Percentiles rank a stretch among this genome's conserved stretches.
Evolutionary conservation across 2,888 invertebrate species (phyloP).

Genomic region (Melanophora roralis): DNA sequence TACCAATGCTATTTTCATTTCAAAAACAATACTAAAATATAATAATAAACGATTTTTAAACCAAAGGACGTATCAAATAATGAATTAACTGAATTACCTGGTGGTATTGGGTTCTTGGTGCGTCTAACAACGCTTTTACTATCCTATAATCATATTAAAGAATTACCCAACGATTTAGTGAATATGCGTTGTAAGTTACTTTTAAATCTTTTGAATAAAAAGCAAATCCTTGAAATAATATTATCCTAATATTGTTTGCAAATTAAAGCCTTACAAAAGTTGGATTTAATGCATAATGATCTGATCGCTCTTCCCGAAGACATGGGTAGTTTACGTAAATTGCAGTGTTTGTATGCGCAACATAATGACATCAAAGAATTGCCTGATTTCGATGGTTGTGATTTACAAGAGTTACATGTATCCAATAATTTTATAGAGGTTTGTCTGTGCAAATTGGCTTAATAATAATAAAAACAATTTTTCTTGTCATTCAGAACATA

Average conservation of each 20-base stretch:
- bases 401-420: conserved; percentile 88
- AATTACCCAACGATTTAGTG: conserved; percentile 88
- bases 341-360: conserved; percentile 86
- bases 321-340: conserved; percentile 85
- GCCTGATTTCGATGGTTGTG: conserved; percentile 88
- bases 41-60: background rate
- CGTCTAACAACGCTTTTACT: conserved; percentile 85
- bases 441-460: conserved; percentile 74
- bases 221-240: background rate
- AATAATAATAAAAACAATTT: conserved; percentile 36
- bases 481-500: conserved; percentile 80
- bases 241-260: background rate
- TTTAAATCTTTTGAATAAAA: background rate
- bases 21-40: too few species aligned
- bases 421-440: conserved; percentile 90
- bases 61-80: conserved; percentile 88
- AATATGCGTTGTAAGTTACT: conserved; percentile 85
- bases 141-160: conserved; percentile 85
- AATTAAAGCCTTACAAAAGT: conserved; percentile 79
- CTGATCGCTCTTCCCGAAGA: conserved; percentile 81
- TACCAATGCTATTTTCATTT: too few species aligned
- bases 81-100: conserved; percentile 84
- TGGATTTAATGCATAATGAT: conserved; percentile 86
- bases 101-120: conserved; percentile 90
- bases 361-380: conserved; percentile 88